These are phyloP conservation scores for Stratiolaelaps scimitus DNA, from an alignment of 1,140 invertebrate genomes.

Conservation along the genomic window DNA sequence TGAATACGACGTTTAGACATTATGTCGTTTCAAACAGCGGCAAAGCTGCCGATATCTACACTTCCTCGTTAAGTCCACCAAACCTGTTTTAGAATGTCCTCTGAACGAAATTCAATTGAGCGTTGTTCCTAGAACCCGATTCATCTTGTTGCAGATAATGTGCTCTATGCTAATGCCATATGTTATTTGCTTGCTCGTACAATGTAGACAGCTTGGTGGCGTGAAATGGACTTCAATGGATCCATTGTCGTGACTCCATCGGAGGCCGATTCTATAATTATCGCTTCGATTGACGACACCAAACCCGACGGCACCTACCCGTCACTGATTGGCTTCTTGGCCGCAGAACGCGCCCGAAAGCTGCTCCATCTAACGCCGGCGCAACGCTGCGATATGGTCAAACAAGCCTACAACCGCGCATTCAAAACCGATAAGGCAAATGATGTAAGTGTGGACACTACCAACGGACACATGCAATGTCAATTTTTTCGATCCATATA, in stretches of 20 bases:
- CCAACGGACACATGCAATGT: no score
- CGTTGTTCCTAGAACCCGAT: no score
- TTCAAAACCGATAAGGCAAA: constrained; percentile 6
- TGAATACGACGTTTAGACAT: no score
- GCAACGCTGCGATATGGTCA: constrained; percentile 8
- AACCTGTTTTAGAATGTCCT: no score
- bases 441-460: constrained; percentile 30
- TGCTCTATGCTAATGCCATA: no score
- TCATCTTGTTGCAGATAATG: no score
- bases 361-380: neutral
- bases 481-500: no score
- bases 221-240: neutral
- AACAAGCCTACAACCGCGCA: neutral
- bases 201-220: neutral
- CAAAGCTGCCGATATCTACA: no score
- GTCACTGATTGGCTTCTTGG: constrained; percentile 40
- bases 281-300: constrained; percentile 39
- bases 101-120: no score
- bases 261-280: constrained; percentile 31
- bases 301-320: constrained; percentile 40
- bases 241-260: constrained; percentile 28
- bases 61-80: no score
- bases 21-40: no score
- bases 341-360: neutral
- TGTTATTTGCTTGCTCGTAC: no score